Conservation (phyloP, 2,113 vertebrate species). For the Apteryx owenii region DNA sequence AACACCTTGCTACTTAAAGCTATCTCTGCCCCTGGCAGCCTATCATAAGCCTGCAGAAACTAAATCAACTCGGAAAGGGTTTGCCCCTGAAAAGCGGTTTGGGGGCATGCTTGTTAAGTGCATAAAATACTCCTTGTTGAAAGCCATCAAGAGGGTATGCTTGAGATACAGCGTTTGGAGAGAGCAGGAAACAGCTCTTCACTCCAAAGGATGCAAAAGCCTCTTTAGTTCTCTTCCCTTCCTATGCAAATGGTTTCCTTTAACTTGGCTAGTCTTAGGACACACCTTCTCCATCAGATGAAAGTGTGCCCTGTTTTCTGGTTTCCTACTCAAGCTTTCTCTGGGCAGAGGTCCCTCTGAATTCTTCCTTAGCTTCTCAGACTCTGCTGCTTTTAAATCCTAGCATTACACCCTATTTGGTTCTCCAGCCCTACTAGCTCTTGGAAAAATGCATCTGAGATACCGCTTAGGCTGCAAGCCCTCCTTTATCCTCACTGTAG, state of each 20-base stretch:
- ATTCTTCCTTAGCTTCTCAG: neutral
- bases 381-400: neutral
- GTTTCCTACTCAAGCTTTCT: neutral
- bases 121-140: slow-evolving; percentile 40
- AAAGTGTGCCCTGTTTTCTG: neutral
- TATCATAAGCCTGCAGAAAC: slow-evolving; percentile 16
- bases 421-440: neutral
- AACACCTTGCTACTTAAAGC: slow-evolving; percentile 28
- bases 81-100: slow-evolving; percentile 23
- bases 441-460: slow-evolving; percentile 23
- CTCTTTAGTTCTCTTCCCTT: neutral
- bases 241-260: slow-evolving; percentile 26
- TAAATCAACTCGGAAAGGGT: neutral
- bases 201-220: neutral
- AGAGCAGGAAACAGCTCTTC: slow-evolving; percentile 32
- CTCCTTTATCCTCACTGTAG: slow-evolving; percentile 10
- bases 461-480: neutral
- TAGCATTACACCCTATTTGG: neutral
- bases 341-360: neutral
- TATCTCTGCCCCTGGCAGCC: neutral
- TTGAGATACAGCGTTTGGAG: slow-evolving; percentile 4
- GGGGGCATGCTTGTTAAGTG: slow-evolving; percentile 16
- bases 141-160: slow-evolving; percentile 24
- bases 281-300: neutral
- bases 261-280: neutral